Base-by-base conservation (phyloP, 2,113 vertebrate genomes). In the Chloropsis cyanopogon region DNA sequence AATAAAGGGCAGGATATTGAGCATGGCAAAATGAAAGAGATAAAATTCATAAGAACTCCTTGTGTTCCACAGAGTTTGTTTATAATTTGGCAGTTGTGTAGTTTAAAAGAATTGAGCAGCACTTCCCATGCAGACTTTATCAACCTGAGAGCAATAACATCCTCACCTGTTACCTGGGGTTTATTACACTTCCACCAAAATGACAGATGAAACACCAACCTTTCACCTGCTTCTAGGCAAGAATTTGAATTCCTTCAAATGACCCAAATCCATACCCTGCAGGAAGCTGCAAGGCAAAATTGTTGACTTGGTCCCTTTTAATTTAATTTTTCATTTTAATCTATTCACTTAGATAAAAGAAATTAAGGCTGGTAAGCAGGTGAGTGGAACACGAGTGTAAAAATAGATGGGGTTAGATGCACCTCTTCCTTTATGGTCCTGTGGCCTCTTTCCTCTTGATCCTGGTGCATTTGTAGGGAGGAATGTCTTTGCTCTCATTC, bases 1-100 rank as follows among this genome's bases (percentile, higher is more conserved):
- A 96, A 94, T 94, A 96, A 95, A 90, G 60, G 60, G 56, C 80
- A 95, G 91, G 88, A 95, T 94, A 96, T 78, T 96, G 92, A 50
- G 52, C 71, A 83, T 11, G 17, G 4, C 63, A 63, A 77, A 92
- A 72, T 24, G 29, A 82, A 63, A 88, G 79, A 93, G 83, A 85
- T 28, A 90, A 92, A 88, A 93, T 42, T 77, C 76, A 6, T 88
- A 77, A 92, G 42, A 83, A 65, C 33, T 70, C 61, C 50, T 72
- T 22, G 66, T 50, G 42, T 88, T 94, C 59, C 39, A 61, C 3
- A 0, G 70, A 79, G 82, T 42, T 92, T 86, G 82, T 86, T 81
- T 63, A 21, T 69, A 60, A 63, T 86, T 69, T 73, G 68, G 47
- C 76, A 73, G 79, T 33, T 77, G 25, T 83, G 85, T 54, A 86